These are phyloP conservation scores for Cordylochernes scorpioides DNA, from an alignment of 2,888 invertebrate genomes.

Conservation along the genomic window DNA sequence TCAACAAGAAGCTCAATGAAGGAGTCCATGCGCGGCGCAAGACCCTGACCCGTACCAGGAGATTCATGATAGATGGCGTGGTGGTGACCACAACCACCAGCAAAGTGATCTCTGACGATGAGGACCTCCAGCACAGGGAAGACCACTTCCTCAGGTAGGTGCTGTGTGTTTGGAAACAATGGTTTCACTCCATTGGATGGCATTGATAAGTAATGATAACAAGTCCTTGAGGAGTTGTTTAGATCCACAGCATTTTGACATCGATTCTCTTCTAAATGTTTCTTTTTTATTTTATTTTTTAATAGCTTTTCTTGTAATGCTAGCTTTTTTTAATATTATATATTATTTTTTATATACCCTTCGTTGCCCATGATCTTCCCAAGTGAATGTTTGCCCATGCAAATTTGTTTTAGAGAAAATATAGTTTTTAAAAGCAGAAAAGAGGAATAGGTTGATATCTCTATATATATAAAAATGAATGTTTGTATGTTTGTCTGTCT, in stretches of 20 bases:
- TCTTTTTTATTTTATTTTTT: background rate
- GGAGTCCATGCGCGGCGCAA: conserved; percentile 41
- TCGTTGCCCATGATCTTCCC: too few relatives aligned
- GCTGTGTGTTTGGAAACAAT: background rate
- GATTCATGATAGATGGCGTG: conserved; percentile 91
- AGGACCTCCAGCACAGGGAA: conserved; percentile 17
- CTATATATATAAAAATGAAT: too few relatives aligned
- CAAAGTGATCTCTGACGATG: conserved; percentile 28
- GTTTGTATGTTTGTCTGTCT: too few relatives aligned
- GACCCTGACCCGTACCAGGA: conserved; percentile 79
- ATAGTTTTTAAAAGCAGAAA: too few relatives aligned
- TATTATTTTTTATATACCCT: too few relatives aligned
- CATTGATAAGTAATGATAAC: too few relatives aligned
- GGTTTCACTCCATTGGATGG: background rate
- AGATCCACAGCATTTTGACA: background rate
- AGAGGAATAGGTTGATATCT: too few relatives aligned
- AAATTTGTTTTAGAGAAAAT: too few relatives aligned
- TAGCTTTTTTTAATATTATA: background rate
- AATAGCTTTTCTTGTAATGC: background rate
- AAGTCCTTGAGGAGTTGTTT: background rate
- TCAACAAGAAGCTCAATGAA: too few relatives aligned
- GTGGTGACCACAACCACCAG: conserved; percentile 87
- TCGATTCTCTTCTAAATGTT: background rate
- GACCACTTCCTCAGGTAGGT: conserved; percentile 16
- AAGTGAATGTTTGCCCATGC: too few relatives aligned